These are phyloP conservation scores for Drosophila asahinai DNA, from an alignment of 1,140 invertebrate species.

Conservation along the genomic window DNA sequence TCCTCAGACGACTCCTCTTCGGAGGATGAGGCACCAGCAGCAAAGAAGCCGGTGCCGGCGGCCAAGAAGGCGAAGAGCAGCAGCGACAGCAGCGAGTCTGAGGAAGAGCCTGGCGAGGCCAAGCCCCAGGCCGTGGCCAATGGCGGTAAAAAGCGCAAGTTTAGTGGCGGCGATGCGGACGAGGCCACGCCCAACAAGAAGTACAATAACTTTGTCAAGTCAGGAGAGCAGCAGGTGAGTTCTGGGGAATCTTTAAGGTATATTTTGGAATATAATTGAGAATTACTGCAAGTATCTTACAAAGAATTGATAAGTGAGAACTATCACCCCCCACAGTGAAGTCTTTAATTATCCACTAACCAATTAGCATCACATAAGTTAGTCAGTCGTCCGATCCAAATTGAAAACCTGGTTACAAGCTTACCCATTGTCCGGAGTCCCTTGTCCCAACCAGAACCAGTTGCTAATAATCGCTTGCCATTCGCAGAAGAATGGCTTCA, in stretches of 20 bases:
- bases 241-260: background rate
- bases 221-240: constrained; percentile 86
- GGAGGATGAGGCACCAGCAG: constrained; percentile 52
- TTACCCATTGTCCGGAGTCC: background rate
- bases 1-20: constrained; percentile 85
- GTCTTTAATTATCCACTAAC: too few species aligned
- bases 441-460: background rate
- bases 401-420: too few species aligned
- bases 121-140: constrained; percentile 54
- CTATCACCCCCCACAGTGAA: too few species aligned
- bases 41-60: constrained; percentile 49
- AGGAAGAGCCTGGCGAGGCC: constrained; percentile 57
- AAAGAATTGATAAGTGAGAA: too few species aligned
- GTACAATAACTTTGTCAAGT: constrained; percentile 88
- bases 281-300: too few species aligned
- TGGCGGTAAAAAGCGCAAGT: constrained; percentile 83
- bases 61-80: constrained; percentile 70
- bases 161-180: constrained; percentile 70
- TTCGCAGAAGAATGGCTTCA: constrained; percentile 55
- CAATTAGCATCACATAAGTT: too few species aligned
- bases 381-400: background rate
- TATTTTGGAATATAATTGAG: too few species aligned
- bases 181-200: constrained; percentile 83
- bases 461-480: constrained; percentile 13
- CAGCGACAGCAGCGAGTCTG: constrained; percentile 57